Base-by-base conservation (phyloP, 2,888 invertebrate genomes). In the Argyresthia goedartella region DNA sequence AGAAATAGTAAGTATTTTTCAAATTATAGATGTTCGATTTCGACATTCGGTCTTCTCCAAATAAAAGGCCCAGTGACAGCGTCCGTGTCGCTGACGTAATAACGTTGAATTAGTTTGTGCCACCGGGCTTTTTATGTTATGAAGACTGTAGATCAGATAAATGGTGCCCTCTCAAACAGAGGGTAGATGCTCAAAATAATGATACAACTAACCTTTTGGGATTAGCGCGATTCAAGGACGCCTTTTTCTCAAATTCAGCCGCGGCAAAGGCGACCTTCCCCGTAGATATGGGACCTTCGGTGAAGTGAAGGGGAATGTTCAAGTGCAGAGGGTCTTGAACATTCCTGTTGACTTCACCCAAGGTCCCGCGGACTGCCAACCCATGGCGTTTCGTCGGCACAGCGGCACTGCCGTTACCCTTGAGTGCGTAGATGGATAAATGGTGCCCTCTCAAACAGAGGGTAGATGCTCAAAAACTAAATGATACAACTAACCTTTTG, bases 321-420 rank as follows among this genome's bases (percentile, higher is more conserved):
- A n/a, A n/a, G n/a, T n/a, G n/a, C n/a, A n/a, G n/a, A n/a, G n/a
- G n/a, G n/a, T n/a, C 60, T 61, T 76, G 78, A 2, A 80, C 69
- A 61, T 87, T 87, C 1, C 74, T 70, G 55, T 76, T 81, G 43
- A 86, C 61, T 56, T 87, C 87, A 9, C 82, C 85, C 35, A 87
- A 64, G 43, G 77, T 82, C 13, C 85, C 84, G 14, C 86, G 76
- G 41, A 72, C 65, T 9, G 65, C 58, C 55, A 76, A 58, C 4
- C 77, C 81, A 57, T 69, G 72, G 10, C 71, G 73, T 56, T 81
- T 84, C 0, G 62, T 58, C 6, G 78, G 70, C 52, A 75, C 51
- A 11, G 58, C 59, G 49, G 66, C 58, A 56, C 69, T 73, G 49
- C 60, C 59, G 61, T 82, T 81, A 11, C 73, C 77, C 62, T 74